Evolutionary conservation across 2,797 vertebrate genomes (phyloP), one percentile per base, ranked within the genome.

Genomic region (Hyperoplus immaculatus): DNA sequence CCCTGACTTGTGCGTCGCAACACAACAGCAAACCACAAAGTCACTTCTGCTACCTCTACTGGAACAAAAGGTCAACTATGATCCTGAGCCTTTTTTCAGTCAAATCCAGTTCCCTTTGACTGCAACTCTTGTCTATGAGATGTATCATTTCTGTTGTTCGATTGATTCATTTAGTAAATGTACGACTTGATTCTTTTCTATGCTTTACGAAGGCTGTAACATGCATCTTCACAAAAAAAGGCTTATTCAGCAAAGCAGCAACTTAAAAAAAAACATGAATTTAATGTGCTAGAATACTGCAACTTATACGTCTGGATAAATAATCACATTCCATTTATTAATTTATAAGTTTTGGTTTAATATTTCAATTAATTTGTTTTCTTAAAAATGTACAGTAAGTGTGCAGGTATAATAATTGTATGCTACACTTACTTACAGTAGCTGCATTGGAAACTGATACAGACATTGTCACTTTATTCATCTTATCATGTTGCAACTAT

Each of bases 21-120:
- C 77, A 73, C 57, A 73, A 77, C 81, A 78, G 61, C 74, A 83
- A 92, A 93, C 92, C 90, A 72, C 91, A 93, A 65, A 87, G 85
- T 87, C 77, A 92, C 87, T 93, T 94, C 89, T 92, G 87, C 90
- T 87, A 85, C 81, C 57, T 84, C 81, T 71, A 57, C 53, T 59
- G 63, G 57, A 88, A 88, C 84, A 75, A 91, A 92, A 92, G 91
- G 88, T 92, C 88, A 89, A 73, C 70, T 65, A 63, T 67, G 55
- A 84, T 72, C 62, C 68, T 50, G 18, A 75, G 71, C 29, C 62
- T 78, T 72, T 81, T 89, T 87, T 90, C 77, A 84, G 67, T 82
- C 58, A 15, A 16, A 47, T 69, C 62, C 11, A 86, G 46, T 91
- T 91, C 82, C 83, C 54, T 62, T 64, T 80, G 49, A 78, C 36